Conservation (phyloP, 2,888 invertebrate genomes). For the Fragum whitleyi region DNA sequence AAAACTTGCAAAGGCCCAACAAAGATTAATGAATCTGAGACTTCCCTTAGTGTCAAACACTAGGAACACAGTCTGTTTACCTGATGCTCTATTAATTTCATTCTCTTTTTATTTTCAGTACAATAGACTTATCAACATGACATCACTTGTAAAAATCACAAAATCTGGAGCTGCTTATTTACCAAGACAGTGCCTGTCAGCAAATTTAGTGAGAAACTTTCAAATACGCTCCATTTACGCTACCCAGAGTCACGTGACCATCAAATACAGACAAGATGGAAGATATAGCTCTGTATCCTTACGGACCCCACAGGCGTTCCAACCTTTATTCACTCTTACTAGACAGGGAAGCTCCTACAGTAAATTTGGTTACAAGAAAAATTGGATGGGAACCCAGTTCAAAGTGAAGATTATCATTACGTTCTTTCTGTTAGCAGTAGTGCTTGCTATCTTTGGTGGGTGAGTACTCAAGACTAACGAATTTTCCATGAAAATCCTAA, state of each 20-base stretch:
- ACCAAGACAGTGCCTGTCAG: neutral
- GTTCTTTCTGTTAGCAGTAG: neutral
- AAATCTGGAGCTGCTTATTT: neutral
- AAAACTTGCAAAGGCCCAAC: too few relatives aligned
- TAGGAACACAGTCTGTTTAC: too few relatives aligned
- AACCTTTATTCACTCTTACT: neutral
- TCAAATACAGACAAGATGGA: constrained; percentile 50
- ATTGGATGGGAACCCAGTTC: neutral
- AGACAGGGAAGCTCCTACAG: constrained; percentile 21
- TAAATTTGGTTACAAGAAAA: constrained; percentile 48
- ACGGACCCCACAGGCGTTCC: constrained; percentile 9
- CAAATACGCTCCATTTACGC: constrained; percentile 33
- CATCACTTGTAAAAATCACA: neutral
- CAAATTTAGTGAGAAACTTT: constrained; percentile 8
- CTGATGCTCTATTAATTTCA: too few relatives aligned
- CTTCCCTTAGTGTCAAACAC: too few relatives aligned
- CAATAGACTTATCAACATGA: neutral
- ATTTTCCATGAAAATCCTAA: too few relatives aligned
- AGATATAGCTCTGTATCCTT: constrained; percentile 34
- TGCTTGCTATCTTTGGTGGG: neutral
- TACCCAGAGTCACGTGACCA: constrained; percentile 19
- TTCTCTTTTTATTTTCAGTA: too few relatives aligned
- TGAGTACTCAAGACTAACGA: too few relatives aligned
- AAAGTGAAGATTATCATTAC: neutral
- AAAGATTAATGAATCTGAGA: too few relatives aligned